Percentiles rank a stretch among this genome's conserved stretches.
Conservation (phyloP, 2,113 vertebrate genomes). For the Leucosticte australis region DNA sequence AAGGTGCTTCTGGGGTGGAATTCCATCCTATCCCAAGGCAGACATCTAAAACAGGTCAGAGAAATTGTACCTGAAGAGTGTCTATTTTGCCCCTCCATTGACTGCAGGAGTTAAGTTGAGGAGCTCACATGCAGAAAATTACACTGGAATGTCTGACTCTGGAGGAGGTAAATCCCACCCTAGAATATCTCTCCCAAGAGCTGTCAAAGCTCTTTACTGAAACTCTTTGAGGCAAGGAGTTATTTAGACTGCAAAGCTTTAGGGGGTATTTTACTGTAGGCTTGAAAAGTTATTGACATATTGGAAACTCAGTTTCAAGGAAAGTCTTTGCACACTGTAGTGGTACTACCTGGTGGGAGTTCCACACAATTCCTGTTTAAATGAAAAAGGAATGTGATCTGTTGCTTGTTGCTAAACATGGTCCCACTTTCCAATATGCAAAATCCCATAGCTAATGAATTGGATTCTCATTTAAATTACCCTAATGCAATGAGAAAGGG, state of each 20-base stretch:
- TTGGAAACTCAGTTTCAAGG: background rate
- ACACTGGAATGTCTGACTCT: background rate
- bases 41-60: slow-evolving; percentile 17
- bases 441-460: background rate
- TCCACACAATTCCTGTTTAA: background rate
- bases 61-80: background rate
- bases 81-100: background rate
- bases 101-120: background rate
- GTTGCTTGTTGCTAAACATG: background rate
- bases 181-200: background rate
- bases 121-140: background rate
- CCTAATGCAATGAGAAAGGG: background rate
- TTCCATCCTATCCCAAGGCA: background rate
- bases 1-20: background rate
- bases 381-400: background rate
- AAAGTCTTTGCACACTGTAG: background rate
- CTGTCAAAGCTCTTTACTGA: background rate
- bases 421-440: background rate
- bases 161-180: background rate
- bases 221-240: background rate
- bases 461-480: background rate
- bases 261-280: background rate
- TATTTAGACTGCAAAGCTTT: slow-evolving; percentile 40
- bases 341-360: background rate
- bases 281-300: slow-evolving; percentile 4